Evolutionary conservation across 2,113 vertebrate genomes (phyloP), one percentile per base, ranked within the genome.

Genomic region (Pseudopodoces humilis): DNA sequence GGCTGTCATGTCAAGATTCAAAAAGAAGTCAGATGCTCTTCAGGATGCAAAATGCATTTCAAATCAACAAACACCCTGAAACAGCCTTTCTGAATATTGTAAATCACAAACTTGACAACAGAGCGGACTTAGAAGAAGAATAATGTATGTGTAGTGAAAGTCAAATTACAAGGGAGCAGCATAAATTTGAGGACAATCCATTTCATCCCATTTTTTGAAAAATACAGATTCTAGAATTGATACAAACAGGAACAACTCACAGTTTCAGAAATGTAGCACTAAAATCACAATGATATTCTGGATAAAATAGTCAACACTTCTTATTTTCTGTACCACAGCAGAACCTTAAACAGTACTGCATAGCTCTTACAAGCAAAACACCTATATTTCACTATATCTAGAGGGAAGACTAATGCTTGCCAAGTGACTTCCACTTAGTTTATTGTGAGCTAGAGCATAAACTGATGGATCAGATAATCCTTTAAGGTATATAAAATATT

Each of bases 101-200:
- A 72, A 69, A 75, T 82, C 52, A 58, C 33, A 74, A 74, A 70
- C 10, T 5, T 31, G 64, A 63, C 22, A 91, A 55, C 21, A 69
- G 59, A 86, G 11, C 0, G 0, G 47, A 37, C 19, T 44, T 58
- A n/a, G 16, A 86, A 69, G 46, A 41, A 4, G 1, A 18, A 28
- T 18, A 58, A 56, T 14, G 2, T 62, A 39, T 39, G 10, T 27
- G 37, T 49, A 70, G 31, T 11, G 11, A 68, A 93, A 78, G 25
- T 55, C 1, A 68, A 56, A 80, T 80, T 43, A 47, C 87, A 70
- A 87, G 12, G 1, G 4, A 85, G 3, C 0, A 0, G 2, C 25
- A 56, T 64, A 60, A 85, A 64, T 33, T 81, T 6, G 78, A 75
- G 3, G 18, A 81, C 6, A 85, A 77, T 35, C 22, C 55, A 43